Base-by-base conservation (phyloP, 2,888 invertebrate species). In the Drosophila bunnanda region DNA sequence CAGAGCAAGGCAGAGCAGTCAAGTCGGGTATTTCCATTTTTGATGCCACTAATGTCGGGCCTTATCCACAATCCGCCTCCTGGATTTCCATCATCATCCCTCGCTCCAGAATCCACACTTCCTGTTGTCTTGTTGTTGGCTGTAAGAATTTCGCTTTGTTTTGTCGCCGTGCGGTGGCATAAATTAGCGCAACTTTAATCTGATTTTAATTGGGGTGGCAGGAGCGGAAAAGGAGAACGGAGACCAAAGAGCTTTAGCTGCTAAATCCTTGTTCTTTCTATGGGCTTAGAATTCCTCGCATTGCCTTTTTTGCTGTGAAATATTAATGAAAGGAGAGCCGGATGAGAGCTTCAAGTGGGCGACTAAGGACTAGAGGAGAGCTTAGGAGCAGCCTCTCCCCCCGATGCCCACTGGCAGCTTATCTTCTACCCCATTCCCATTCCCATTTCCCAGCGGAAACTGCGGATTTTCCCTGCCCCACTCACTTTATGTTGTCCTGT, bases 171-270 rank as follows among this genome's bases (percentile, higher is more conserved):
- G 90, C 79, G 89, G 82, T 83, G 78, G 90, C 91, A 90, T 90
- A 91, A 90, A 91, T 91, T 90, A 90, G 90, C 86, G 76, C 74
- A 72, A 88, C 80, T 90, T 89, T 90, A 86, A 89, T 89, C 89
- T 87, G 89, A 89, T 90, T 89, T 89, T 84, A 90, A 86, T 89
- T 82, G 78, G 80, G 75, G 75, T 52, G 50, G 50, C 50, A 60
- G 22, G 46, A 7, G 12, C n/a, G 9, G 44, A 12, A 32, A 25
- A 6, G 64, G n/a, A 13, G 50, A 28, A 41, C 6, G 54, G 25
- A 66, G 38, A 66, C 66, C 43, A 66, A 66, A 50, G 64, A 62
- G 64, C 64, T 65, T 65, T 65, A 65, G 64, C 64, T 65, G 64
- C 46, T 67, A 67, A 67, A 67, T 68, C 69, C 57, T 68, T 60